Percentiles rank a stretch among this genome's conserved stretches.
These are phyloP conservation scores for Emys orbicularis DNA, from an alignment of 2,797 vertebrate species.

Conservation along the genomic window DNA sequence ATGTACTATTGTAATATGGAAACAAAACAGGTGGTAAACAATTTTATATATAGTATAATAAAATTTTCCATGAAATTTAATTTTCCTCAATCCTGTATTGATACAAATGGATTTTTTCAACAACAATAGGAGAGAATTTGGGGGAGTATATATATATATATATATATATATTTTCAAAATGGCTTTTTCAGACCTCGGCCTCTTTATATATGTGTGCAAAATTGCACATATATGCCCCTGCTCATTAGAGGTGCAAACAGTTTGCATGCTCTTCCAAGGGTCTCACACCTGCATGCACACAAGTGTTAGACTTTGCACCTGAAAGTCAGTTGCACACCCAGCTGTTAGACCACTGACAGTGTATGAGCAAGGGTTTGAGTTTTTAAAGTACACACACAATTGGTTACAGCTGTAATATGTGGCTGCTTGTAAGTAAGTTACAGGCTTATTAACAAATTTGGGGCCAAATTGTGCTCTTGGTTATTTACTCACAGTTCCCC, in stretches of 20 bases:
- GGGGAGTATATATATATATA: not conserved
- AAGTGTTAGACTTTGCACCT: not conserved
- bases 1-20: not conserved
- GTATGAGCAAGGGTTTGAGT: not conserved
- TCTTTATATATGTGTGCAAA: not conserved
- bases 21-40: slow-evolving; percentile 24
- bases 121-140: not conserved
- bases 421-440: not conserved
- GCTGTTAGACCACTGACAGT: not conserved
- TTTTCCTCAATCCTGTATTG: not conserved
- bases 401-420: fast-evolving
- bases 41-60: not conserved
- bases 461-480: not conserved
- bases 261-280: not conserved
- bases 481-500: not conserved
- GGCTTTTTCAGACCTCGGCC: not conserved
- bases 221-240: not conserved
- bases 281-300: not conserved
- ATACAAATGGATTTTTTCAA: not conserved
- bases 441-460: not conserved
- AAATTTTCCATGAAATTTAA: not conserved
- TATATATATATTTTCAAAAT: not conserved
- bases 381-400: not conserved
- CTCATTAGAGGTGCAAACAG: not conserved
- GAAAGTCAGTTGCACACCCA: not conserved